Conservation (phyloP, 1,140 invertebrate genomes). For the Aporrectodea caliginosa region DNA sequence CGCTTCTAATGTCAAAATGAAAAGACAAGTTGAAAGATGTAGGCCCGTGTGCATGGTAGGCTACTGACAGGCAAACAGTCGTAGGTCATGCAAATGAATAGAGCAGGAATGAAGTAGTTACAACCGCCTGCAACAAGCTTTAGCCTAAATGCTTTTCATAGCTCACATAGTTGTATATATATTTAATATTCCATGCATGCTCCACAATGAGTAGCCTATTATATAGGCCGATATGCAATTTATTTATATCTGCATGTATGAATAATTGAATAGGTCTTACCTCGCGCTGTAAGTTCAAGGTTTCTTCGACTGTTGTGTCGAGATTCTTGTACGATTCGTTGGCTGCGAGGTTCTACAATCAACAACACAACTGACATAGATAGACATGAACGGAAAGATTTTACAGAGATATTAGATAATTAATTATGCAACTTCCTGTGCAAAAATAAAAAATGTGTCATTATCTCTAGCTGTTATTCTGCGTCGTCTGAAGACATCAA, state of each 20-base stretch:
- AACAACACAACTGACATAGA: not conserved
- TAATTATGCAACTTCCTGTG: not conserved
- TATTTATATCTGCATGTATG: not conserved
- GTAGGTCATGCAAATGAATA: too few relatives aligned
- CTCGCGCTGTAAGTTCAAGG: conserved; percentile 83
- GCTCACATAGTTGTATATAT: too few relatives aligned
- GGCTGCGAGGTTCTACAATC: conserved; percentile 85
- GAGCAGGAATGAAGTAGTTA: not conserved
- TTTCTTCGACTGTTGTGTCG: conserved; percentile 88
- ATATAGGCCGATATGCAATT: too few relatives aligned
- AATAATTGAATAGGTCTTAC: conserved; percentile 25
- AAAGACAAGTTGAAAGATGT: too few relatives aligned
- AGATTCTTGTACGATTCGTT: conserved; percentile 99
- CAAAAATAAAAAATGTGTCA: not conserved
- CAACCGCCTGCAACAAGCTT: not conserved
- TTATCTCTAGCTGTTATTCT: not conserved
- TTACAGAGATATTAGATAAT: not conserved
- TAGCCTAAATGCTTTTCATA: not conserved
- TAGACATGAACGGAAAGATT: not conserved
- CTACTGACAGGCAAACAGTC: too few relatives aligned
- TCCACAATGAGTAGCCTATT: too few relatives aligned
- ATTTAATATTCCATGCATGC: too few relatives aligned
- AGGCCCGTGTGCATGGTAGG: too few relatives aligned
- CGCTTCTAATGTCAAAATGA: too few relatives aligned
- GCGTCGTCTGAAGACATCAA: not conserved